Evolutionary conservation across 2,113 vertebrate genomes (phyloP), one percentile per base, ranked within the genome.

Genomic region (Hemiscyllium ocellatum): DNA sequence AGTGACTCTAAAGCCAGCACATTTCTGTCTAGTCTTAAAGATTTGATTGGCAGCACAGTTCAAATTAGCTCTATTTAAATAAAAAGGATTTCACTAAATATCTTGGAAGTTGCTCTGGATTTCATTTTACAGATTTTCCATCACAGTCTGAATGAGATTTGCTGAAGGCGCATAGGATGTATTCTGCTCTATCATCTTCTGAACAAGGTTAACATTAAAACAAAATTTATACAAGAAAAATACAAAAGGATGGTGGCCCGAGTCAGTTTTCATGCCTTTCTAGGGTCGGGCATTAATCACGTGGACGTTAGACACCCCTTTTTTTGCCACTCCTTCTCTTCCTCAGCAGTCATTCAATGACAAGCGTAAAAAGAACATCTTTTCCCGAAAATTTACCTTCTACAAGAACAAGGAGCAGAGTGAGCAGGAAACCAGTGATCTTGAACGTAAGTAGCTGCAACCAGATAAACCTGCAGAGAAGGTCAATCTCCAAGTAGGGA

Each of bases 301-400:
- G 97, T 97, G 97, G 96, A 98, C 98, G 97, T 98, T 98, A 98
- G 98, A 98, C 98, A 97, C 98, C 98, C 97, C 97, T 98, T 98
- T 98, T 98, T 97, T 98, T 98, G 98, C 98, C 97, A 97, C 98
- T 97, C 98, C 98, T 98, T 98, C 97, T 99, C 98, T 97, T 99
- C 98, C 98, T 98, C 99, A 98, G 98, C 99, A 99, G 98, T 98
- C 98, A 98, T 98, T 98, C 98, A 99, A 98, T 99, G 98, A 99
- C 98, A 99, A 99, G 98, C 98, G 98, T 99, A 99, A 98, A 99
- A 99, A 99, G 98, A 99, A 98, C 98, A 98, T 99, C 98, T 99
- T 99, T 99, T 98, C 99, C 98, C 98, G 98, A 99, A 99, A 99
- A 98, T 99, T 99, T 97, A 98, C 98, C 97, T 99, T 99, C 98